Percentiles rank a stretch among this genome's conserved stretches.
phyloP scores from a whole-genome alignment of 2,888 invertebrate species.

The Sarcophaga subvicina region DNA sequence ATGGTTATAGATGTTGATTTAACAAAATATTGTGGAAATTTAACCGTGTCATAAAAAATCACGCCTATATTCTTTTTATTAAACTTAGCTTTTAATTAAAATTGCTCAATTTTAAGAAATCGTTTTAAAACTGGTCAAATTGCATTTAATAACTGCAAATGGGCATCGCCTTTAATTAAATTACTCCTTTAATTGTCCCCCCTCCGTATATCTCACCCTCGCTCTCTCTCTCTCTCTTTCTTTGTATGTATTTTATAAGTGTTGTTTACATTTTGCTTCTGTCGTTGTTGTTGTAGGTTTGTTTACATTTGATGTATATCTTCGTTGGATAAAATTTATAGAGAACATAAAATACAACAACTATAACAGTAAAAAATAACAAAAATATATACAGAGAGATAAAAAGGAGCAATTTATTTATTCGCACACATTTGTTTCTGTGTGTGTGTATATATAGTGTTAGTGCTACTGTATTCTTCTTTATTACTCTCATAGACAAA shows the following conservation, averaged over 20 bases:
- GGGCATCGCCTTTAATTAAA: background rate
- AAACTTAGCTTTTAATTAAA: no score
- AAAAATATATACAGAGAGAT: background rate
- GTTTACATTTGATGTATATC: slow-evolving; percentile 29
- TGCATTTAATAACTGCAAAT: no score
- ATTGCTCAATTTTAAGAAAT: no score
- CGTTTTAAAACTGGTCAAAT: no score
- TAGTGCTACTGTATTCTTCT: background rate
- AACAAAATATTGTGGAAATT: no score
- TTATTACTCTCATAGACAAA: slow-evolving; percentile 45
- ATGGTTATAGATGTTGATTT: no score
- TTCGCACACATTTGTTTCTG: slow-evolving; percentile 11
- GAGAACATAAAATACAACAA: slow-evolving; percentile 46
- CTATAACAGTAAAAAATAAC: background rate
- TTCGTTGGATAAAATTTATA: slow-evolving; percentile 49
- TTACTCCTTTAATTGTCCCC: slow-evolving; percentile 18
- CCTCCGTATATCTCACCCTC: background rate
- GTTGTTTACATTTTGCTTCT: slow-evolving; percentile 10
- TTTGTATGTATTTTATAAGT: background rate
- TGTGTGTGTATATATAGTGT: background rate
- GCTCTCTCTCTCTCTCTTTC: no score
- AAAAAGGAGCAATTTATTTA: slow-evolving; percentile 41
- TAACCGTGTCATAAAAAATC: no score
- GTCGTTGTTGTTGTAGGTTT: slow-evolving; percentile 17
- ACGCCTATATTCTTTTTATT: no score